These are phyloP conservation scores for Ailuropoda melanoleuca DNA, from an alignment of 2,113 vertebrate species.

Conservation along the genomic window DNA sequence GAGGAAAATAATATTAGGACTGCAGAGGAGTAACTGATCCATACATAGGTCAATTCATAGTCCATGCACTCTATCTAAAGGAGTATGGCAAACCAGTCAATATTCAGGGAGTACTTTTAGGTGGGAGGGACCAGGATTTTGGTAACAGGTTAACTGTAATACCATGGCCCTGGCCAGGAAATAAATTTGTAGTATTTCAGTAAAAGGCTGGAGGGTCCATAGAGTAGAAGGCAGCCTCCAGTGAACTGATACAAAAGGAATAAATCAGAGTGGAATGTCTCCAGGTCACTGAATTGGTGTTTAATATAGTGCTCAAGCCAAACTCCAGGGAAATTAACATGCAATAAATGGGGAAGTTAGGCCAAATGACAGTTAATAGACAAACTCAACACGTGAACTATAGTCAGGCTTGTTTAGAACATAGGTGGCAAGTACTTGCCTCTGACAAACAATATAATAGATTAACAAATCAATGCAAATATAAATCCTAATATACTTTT, in stretches of 20 bases:
- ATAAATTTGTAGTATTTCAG: not conserved
- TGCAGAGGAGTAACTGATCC: not conserved
- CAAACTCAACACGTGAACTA: not conserved
- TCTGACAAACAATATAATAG: not conserved
- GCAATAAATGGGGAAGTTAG: slow-evolving; percentile 5
- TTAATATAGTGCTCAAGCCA: not conserved
- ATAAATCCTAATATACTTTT: not conserved
- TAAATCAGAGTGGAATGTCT: not conserved
- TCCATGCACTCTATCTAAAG: not conserved
- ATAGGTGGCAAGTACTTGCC: not conserved
- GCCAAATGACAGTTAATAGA: not conserved
- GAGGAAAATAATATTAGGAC: not conserved
- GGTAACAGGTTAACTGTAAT: not conserved
- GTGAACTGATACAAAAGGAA: not conserved
- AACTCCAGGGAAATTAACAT: not conserved
- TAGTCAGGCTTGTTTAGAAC: not conserved
- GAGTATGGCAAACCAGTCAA: not conserved
- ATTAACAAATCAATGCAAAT: not conserved
- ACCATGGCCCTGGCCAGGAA: not conserved
- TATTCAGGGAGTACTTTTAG: not conserved
- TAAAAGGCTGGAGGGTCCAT: not conserved
- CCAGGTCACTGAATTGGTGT: not conserved
- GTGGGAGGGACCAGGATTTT: not conserved
- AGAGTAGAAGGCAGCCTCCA: not conserved
- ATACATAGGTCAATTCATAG: not conserved